These are phyloP conservation scores for Engystomops pustulosus DNA, from an alignment of 2,113 vertebrate species.

Conservation along the genomic window DNA sequence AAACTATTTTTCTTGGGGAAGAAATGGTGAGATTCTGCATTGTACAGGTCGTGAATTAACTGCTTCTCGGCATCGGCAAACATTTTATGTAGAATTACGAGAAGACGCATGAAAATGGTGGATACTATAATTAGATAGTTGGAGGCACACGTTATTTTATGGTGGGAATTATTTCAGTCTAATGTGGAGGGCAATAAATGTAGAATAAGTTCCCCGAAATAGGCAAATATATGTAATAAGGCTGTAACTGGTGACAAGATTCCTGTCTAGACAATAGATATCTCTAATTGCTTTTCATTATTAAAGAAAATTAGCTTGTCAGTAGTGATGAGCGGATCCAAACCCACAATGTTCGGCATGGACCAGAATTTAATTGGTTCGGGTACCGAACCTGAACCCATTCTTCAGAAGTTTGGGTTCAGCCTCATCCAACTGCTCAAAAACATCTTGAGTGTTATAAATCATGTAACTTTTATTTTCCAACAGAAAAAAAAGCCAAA, in stretches of 20 bases:
- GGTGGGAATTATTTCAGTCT: conserved; percentile 5
- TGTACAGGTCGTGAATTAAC: conserved; percentile 26
- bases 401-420: no score
- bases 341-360: no score
- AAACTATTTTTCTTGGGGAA: conserved; percentile 48
- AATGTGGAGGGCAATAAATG: neutral
- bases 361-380: no score
- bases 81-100: conserved; percentile 8
- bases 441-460: no score
- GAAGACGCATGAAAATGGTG: neutral
- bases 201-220: neutral
- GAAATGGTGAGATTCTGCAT: neutral
- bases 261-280: neutral
- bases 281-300: no score
- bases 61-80: neutral
- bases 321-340: no score
- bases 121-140: conserved; percentile 26
- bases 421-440: no score
- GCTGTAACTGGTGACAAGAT: neutral
- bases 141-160: neutral
- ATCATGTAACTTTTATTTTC: no score
- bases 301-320: no score
- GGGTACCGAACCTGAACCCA: no score
- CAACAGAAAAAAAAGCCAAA: no score
- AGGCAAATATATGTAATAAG: no score